These are phyloP conservation scores for Luscinia luscinia DNA, from an alignment of 2,797 vertebrate species.

Conservation along the genomic window DNA sequence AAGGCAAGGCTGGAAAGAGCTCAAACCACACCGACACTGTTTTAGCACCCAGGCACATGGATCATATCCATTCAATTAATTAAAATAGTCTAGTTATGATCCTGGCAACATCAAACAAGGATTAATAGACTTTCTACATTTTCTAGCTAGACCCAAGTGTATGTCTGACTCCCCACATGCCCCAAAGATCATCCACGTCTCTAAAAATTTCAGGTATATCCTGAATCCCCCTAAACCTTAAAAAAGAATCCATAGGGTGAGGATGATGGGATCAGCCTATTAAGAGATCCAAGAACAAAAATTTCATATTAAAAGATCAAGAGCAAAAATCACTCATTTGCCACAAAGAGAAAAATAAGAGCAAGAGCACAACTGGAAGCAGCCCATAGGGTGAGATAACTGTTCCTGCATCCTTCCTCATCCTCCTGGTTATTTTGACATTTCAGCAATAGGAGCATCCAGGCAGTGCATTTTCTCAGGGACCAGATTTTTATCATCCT, in stretches of 20 bases:
- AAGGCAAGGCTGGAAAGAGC: not conserved
- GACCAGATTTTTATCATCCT: conserved; percentile 67
- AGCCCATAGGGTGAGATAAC: not conserved
- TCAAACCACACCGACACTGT: rapidly evolving
- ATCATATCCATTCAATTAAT: not conserved
- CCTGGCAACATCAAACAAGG: not conserved
- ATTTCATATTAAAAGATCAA: not conserved
- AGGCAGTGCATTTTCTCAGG: conserved; percentile 21
- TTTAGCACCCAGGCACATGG: not conserved
- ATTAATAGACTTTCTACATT: not conserved
- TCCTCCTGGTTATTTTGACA: conserved; percentile 12
- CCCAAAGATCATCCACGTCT: not conserved
- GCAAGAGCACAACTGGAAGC: not conserved
- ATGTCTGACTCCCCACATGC: rapidly evolving
- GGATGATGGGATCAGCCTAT: not conserved
- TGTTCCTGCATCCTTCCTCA: not conserved
- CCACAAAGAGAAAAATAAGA: not conserved
- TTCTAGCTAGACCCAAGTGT: not conserved
- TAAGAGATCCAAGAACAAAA: not conserved
- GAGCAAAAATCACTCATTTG: not conserved
- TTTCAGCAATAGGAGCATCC: not conserved
- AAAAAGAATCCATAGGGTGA: not conserved
- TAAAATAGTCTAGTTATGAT: not conserved
- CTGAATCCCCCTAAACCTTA: not conserved
- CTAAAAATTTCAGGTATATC: not conserved